Percentiles rank a stretch among this genome's conserved stretches.
These are phyloP conservation scores for Podilymbus podiceps DNA, from an alignment of 2,113 vertebrate genomes.

Conservation along the genomic window DNA sequence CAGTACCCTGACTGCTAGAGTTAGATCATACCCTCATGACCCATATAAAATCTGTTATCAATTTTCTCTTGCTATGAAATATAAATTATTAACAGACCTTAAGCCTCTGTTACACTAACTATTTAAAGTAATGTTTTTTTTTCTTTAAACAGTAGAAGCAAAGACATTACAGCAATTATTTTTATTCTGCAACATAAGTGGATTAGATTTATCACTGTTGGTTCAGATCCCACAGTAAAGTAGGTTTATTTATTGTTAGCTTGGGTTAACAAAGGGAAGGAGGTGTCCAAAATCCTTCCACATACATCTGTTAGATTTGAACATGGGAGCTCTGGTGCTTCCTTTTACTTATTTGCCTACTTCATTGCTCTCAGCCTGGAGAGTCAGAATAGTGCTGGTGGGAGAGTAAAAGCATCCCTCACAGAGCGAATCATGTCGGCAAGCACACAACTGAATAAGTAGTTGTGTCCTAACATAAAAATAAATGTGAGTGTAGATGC, in stretches of 20 bases:
- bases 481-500: background rate
- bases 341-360: background rate
- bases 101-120: background rate
- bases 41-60: conserved; percentile 18
- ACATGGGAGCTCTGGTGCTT: background rate
- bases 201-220: conserved; percentile 52
- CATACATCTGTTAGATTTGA: background rate
- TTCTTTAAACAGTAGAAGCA: background rate
- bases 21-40: background rate
- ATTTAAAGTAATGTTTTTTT: background rate
- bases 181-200: background rate
- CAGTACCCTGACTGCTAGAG: background rate
- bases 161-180: conserved; percentile 7
- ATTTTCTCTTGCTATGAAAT: background rate
- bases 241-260: conserved; percentile 22
- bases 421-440: background rate
- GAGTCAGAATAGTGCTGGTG: background rate
- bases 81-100: conserved; percentile 19
- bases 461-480: background rate
- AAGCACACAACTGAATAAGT: background rate
- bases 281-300: background rate
- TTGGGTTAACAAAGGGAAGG: conserved; percentile 14
- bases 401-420: background rate
- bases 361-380: background rate
- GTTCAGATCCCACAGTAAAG: conserved; percentile 29